Base-by-base conservation (phyloP, 2,113 vertebrate genomes). In the Tinamus guttatus region DNA sequence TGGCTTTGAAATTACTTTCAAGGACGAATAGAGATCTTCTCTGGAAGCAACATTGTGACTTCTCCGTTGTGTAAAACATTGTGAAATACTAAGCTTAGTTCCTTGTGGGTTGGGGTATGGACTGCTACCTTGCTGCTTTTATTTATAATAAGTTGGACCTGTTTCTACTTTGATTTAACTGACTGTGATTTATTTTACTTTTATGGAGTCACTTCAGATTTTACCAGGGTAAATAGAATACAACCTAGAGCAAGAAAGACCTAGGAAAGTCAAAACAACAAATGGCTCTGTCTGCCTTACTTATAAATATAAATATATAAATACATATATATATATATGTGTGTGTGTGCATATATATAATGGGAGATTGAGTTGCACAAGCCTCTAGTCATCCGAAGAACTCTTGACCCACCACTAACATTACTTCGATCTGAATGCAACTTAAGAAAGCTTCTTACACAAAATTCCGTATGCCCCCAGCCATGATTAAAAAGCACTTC, bases 41-140 rank as follows among this genome's bases (percentile, higher is more conserved):
- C 7, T 62, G 78, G 47, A 64, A 91, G 52, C 20, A 71, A 9
- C 41, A 45, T 70, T 92, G 86, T 96, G 83, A 93, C 77, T 95
- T 2, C 28, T 90, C 27, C 28, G 4, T 11, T 65, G 76, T 45
- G 34, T 40, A 87, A 93, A 69, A 32, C 20, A 41, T 90, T 51
- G 40, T 94, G 65, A 96, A 97, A 96, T 93, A 40, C 19, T 22
- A 19, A 47, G 25, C 77, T 93, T 88, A 32, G 74, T 80, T 95
- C 69, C 74, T 69, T 79, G 59, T 93, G 60, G 32, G 25, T 78
- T 94, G 71, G 67, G 86, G 56, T 43, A 59, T 49, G 65, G 64
- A 86, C 84, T 89, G 59, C 36, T 76, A 83, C 27, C 63, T 85
- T 38, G 7, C 28, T 90, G 34, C 38, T 77, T 94, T 32, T 54